phyloP scores from a whole-genome alignment of 2,113 vertebrate species.

The Nibea coibor region DNA sequence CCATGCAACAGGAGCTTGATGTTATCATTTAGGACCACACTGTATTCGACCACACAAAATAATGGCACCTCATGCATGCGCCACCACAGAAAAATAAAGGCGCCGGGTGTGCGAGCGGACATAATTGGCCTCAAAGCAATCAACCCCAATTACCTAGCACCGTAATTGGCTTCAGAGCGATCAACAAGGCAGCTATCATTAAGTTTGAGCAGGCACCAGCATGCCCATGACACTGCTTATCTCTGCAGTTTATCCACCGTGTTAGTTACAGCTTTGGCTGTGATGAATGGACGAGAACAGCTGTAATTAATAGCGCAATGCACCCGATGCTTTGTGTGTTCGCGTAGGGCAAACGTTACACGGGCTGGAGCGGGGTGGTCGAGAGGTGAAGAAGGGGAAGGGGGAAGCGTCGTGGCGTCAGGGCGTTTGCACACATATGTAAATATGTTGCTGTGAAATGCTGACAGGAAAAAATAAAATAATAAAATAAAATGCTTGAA shows the following conservation, averaged over 20 bases:
- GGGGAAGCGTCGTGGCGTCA: background rate
- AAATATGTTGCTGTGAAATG: background rate
- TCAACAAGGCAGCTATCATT: slow-evolving; percentile 76
- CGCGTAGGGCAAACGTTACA: background rate
- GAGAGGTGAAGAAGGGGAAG: background rate
- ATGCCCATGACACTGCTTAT: slow-evolving; percentile 75
- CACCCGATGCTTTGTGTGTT: slow-evolving; percentile 3
- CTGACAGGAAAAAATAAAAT: background rate
- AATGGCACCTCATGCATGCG: slow-evolving; percentile 54
- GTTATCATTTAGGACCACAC: slow-evolving; percentile 65
- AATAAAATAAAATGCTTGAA: background rate
- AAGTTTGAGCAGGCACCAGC: slow-evolving; percentile 71
- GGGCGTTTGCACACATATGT: slow-evolving; percentile 3
- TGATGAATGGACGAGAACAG: slow-evolving; percentile 41
- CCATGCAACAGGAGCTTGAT: slow-evolving; percentile 42
- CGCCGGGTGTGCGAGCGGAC: slow-evolving; percentile 52
- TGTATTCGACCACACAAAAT: slow-evolving; percentile 64
- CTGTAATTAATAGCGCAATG: slow-evolving; percentile 30
- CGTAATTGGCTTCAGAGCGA: slow-evolving; percentile 75
- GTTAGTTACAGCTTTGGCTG: slow-evolving; percentile 47
- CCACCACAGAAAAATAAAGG: slow-evolving; percentile 61
- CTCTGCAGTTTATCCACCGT: slow-evolving; percentile 65
- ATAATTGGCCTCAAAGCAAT: slow-evolving; percentile 81
- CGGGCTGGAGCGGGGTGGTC: background rate
- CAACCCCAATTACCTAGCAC: slow-evolving; percentile 74